Evolutionary conservation across 1,140 invertebrate species (phyloP), one percentile per base, ranked within the genome.

Genomic region (Pseudoatta argentina): DNA sequence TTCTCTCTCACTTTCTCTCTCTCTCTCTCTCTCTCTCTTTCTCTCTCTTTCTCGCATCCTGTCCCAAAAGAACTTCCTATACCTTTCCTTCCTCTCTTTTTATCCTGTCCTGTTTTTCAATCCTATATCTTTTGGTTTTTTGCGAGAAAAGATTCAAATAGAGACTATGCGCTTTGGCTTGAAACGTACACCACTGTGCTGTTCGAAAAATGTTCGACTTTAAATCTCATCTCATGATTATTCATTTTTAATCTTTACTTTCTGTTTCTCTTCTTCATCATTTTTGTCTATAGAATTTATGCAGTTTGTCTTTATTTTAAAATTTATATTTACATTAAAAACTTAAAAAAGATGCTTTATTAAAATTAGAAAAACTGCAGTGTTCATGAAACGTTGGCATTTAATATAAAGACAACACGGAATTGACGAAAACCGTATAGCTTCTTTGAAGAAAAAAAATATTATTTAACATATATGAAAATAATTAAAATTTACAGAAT

Each of bases 131-230:
- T 77, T 90, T 75, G 55, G 64, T n/a, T 86, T 30, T 82, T 73
- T 57, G 72, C 59, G 73, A 72, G 24, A 76, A n/a, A 78, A 63
- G 76, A 76, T 72, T 88, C 39, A 67, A 88, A 78, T 55, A 93
- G 94, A 95, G 92, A 92, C 90, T 93, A 94, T 94, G 94, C 94
- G 93, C 93, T 92, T 92, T 93, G 93, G 91, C 93, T 88, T 92
- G 92, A 88, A 92, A 92, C 88, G 91, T 89, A 61, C 53, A 71
- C 48, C 75, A 81, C 77, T 90, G 83, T 86, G 66, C 87, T 91
- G 73, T 90, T 79, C 86, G n/a, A 72, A 87, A 88, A 79, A 88
- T 88, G 87, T 88, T 75, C 89, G 91, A 94, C 90, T 90, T 72
- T 55, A 69, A 67, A 63, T 39, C 12, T 27, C 18, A 63, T 39